Conservation (phyloP, 2,113 vertebrate genomes). For the Rhombomys opimus region DNA sequence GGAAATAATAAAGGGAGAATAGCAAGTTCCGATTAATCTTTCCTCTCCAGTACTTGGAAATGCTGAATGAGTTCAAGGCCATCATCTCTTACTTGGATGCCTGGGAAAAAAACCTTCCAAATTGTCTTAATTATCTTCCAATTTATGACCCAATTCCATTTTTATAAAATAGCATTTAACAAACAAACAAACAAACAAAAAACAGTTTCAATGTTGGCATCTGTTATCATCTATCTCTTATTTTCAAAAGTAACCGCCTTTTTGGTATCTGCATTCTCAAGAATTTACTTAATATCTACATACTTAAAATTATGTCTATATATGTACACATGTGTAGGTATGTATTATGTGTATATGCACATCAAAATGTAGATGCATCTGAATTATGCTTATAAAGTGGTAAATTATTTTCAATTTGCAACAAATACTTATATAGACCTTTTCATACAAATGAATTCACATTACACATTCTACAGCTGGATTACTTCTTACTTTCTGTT, state of each 20-base stretch:
- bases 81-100: neutral
- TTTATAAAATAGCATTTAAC: neutral
- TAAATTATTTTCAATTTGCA: conserved; percentile 22
- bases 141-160: conserved; percentile 26
- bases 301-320: neutral
- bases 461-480: neutral
- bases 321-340: neutral
- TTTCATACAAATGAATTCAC: neutral
- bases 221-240: neutral
- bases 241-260: neutral
- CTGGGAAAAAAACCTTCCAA: neutral
- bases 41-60: conserved; percentile 7
- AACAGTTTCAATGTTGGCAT: neutral
- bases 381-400: neutral
- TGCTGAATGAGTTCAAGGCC: neutral
- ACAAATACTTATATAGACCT: neutral
- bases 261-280: neutral
- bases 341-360: neutral
- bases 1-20: neutral
- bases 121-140: neutral
- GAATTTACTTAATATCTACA: neutral
- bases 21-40: neutral
- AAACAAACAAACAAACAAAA: neutral
- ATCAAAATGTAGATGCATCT: neutral
- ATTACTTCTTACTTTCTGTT: neutral